phyloP scores from a whole-genome alignment of 2,797 vertebrate species.

The Megalops cyprinoides region DNA sequence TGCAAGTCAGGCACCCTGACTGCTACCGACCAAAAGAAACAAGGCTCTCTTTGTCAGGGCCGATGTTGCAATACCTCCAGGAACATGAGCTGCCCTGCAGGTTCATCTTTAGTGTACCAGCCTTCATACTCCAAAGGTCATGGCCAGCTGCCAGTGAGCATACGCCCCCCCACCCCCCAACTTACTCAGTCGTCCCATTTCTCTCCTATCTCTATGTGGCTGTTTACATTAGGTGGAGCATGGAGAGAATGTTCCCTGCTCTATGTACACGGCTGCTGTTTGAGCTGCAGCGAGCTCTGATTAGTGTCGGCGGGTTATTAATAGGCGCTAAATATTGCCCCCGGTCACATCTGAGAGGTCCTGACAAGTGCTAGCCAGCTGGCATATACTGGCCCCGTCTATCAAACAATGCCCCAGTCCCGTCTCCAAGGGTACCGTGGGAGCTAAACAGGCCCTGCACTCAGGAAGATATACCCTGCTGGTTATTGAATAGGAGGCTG shows the following conservation, averaged over 20 bases:
- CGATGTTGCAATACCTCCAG: background rate
- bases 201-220: conserved; percentile 51
- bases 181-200: background rate
- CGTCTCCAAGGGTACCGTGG: conserved; percentile 34
- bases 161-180: background rate
- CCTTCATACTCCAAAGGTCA: conserved; percentile 22
- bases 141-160: conserved; percentile 7
- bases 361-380: conserved; percentile 1
- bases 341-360: background rate
- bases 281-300: conserved; percentile 30
- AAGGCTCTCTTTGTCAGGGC: background rate
- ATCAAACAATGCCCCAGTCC: background rate
- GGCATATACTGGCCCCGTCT: background rate
- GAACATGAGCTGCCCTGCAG: background rate
- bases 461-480: conserved; percentile 26
- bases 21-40: no score
- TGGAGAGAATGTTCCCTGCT: conserved; percentile 51
- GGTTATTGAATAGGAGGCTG: conserved; percentile 28
- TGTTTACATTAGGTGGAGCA: conserved; percentile 51
- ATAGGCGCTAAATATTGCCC: conserved; percentile 41
- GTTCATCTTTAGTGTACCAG: conserved; percentile 18
- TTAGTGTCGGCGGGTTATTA: conserved; percentile 53
- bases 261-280: conserved; percentile 26
- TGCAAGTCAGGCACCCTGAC: background rate
- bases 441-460: conserved; percentile 34